Conservation (phyloP, 2,113 vertebrate genomes). For the Camelus dromedarius region DNA sequence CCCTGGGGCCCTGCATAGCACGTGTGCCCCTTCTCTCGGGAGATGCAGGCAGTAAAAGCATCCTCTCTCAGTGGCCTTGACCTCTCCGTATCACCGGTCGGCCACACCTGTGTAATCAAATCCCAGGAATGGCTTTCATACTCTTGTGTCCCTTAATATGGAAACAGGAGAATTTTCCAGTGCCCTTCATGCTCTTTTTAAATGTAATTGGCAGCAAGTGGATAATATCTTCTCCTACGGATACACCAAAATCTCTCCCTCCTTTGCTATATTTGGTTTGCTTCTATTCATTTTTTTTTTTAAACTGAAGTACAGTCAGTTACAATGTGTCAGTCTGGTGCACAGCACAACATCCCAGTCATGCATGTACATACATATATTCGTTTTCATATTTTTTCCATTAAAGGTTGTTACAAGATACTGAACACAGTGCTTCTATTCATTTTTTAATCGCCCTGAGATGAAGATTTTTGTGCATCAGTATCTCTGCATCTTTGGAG, state of each 20-base stretch:
- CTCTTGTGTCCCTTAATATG: not conserved
- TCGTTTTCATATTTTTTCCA: too few relatives aligned
- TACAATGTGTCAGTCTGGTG: too few relatives aligned
- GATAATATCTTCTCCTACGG: rapidly evolving
- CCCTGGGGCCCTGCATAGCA: rapidly evolving
- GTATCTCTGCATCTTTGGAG: not conserved
- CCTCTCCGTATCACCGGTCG: not conserved
- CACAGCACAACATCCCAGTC: too few relatives aligned
- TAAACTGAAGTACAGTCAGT: too few relatives aligned
- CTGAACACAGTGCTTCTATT: not conserved
- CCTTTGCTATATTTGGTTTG: not conserved
- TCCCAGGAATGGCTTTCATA: rapidly evolving
- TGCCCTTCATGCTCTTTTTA: rapidly evolving
- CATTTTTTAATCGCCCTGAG: not conserved
- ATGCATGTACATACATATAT: too few relatives aligned
- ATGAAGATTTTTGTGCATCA: not conserved
- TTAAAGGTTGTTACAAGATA: too few relatives aligned
- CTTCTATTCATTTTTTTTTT: not conserved
- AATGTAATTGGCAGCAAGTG: not conserved
- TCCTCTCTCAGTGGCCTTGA: not conserved
- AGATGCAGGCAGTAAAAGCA: too few relatives aligned
- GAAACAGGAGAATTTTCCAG: too few relatives aligned
- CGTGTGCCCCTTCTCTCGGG: not conserved
- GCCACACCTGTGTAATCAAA: not conserved
- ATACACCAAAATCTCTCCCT: not conserved